Conservation (phyloP, 2,797 vertebrate genomes). For the Meda fulgida region DNA sequence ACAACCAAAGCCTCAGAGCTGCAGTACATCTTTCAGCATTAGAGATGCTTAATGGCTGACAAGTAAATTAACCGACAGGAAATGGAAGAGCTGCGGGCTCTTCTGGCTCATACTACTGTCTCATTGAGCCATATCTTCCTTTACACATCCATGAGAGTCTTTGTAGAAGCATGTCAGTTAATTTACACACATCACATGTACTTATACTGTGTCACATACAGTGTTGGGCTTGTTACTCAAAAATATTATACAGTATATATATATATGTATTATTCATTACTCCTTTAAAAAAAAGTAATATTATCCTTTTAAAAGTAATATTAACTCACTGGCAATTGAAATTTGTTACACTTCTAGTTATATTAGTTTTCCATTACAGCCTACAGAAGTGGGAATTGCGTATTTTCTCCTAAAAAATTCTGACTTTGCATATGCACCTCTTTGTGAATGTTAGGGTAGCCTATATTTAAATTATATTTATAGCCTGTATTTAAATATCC, state of each 20-base stretch:
- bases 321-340: neutral
- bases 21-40: slow-evolving; percentile 26
- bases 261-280: neutral
- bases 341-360: too few relatives aligned
- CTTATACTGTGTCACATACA: neutral
- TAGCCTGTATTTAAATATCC: neutral
- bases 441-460: neutral
- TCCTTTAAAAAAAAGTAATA: too few relatives aligned
- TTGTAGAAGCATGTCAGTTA: neutral
- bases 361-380: neutral
- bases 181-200: neutral
- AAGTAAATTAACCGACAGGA: slow-evolving; percentile 76
- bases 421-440: neutral
- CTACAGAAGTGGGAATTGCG: neutral
- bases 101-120: slow-evolving; percentile 66
- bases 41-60: slow-evolving; percentile 70
- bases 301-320: too few relatives aligned
- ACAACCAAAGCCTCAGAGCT: slow-evolving; percentile 61
- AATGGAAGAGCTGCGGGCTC: slow-evolving; percentile 62
- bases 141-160: neutral
- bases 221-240: neutral
- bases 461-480: too few relatives aligned
- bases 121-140: slow-evolving; percentile 49
- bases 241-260: neutral
- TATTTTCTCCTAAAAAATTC: neutral